These are phyloP conservation scores for Resseliella maxima DNA, from an alignment of 2,888 invertebrate species.

Conservation along the genomic window DNA sequence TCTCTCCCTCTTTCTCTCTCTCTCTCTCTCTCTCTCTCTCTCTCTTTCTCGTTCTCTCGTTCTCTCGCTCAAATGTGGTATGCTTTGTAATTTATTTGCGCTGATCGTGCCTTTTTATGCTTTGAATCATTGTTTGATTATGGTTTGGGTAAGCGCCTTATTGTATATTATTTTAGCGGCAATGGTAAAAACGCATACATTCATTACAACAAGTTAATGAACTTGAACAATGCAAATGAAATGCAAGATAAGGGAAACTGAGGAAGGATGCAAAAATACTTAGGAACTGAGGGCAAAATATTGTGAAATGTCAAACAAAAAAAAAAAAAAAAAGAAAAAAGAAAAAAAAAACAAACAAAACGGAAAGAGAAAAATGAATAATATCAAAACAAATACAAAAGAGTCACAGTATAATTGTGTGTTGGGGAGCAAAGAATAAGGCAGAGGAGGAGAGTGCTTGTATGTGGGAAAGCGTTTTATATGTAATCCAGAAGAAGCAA, in stretches of 20 bases:
- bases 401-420: too few species aligned
- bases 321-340: neutral
- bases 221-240: conserved; percentile 31
- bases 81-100: neutral
- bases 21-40: too few species aligned
- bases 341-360: neutral
- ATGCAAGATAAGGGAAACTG: neutral
- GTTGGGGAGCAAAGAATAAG: too few species aligned
- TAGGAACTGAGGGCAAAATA: neutral
- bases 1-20: too few species aligned
- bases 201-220: conserved; percentile 9
- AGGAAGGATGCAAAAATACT: neutral
- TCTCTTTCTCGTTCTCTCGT: too few species aligned
- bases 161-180: neutral
- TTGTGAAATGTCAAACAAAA: neutral
- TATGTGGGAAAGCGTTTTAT: neutral
- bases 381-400: neutral
- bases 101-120: neutral
- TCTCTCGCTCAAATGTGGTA: neutral
- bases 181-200: neutral
- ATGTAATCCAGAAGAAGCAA: neutral
- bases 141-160: conserved; percentile 18
- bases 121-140: conserved; percentile 12
- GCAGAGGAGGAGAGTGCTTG: too few species aligned
- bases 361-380: neutral